phyloP scores from a whole-genome alignment of 1,140 invertebrate genomes.

The Magallana ariakensis region DNA sequence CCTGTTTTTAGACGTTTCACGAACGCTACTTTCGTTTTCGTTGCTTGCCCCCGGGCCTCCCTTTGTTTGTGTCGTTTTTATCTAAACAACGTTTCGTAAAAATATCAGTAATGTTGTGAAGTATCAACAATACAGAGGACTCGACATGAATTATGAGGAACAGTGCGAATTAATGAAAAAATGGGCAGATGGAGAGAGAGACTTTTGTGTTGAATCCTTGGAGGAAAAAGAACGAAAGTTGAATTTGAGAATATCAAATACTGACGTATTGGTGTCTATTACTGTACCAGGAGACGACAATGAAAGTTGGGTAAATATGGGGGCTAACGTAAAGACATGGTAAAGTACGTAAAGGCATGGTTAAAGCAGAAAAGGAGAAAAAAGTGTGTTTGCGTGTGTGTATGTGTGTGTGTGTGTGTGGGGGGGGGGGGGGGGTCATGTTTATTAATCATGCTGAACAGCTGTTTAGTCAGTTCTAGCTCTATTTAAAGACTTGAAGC shows the following conservation, averaged over 20 bases:
- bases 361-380: too few relatives aligned
- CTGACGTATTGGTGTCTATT: background rate
- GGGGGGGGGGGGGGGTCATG: too few relatives aligned
- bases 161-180: background rate
- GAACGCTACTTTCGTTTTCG: background rate
- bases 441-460: too few relatives aligned
- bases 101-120: background rate
- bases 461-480: too few relatives aligned
- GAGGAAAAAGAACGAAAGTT: conserved; percentile 55
- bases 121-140: background rate
- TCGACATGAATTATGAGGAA: background rate
- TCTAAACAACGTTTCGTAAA: too few relatives aligned
- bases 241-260: conserved; percentile 39
- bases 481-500: too few relatives aligned
- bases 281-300: background rate
- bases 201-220: conserved; percentile 41
- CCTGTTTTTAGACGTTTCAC: background rate
- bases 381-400: too few relatives aligned
- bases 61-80: too few relatives aligned
- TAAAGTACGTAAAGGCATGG: too few relatives aligned
- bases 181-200: conserved; percentile 42
- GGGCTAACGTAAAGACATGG: too few relatives aligned
- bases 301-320: background rate
- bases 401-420: too few relatives aligned
- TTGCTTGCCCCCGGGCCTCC: too few relatives aligned